Conservation (phyloP, 1,140 invertebrate species). For the Dolichoris vasculosae region DNA sequence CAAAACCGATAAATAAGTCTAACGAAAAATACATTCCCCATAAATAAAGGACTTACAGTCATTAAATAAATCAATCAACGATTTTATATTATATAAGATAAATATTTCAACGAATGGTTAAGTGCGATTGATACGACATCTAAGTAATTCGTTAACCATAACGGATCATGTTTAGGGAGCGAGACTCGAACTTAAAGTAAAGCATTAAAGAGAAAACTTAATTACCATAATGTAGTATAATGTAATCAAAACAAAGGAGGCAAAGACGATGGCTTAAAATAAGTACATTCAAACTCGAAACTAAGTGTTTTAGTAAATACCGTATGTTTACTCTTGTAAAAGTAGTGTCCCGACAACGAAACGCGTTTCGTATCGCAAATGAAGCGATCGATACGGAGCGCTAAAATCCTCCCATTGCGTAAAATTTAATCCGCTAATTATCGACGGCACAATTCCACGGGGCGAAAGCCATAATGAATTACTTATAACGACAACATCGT, state of each 20-base stretch:
- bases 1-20: neutral
- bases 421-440: too few relatives aligned
- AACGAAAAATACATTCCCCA: too few relatives aligned
- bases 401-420: neutral
- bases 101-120: neutral
- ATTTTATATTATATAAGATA: too few relatives aligned
- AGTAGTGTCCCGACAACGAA: neutral
- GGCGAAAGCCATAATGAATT: neutral
- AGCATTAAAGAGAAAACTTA: neutral
- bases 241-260: constrained; percentile 5
- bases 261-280: neutral
- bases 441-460: neutral
- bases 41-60: too few relatives aligned
- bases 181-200: neutral
- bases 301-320: neutral
- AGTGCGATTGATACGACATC: neutral
- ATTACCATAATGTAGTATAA: neutral
- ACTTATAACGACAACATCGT: neutral
- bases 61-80: too few relatives aligned
- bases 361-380: neutral
- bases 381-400: neutral
- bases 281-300: neutral
- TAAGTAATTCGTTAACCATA: neutral
- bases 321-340: neutral
- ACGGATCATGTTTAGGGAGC: neutral